Evolutionary conservation across 1,140 invertebrate species (phyloP).

Genomic region (Oreohelix idahoensis): DNA sequence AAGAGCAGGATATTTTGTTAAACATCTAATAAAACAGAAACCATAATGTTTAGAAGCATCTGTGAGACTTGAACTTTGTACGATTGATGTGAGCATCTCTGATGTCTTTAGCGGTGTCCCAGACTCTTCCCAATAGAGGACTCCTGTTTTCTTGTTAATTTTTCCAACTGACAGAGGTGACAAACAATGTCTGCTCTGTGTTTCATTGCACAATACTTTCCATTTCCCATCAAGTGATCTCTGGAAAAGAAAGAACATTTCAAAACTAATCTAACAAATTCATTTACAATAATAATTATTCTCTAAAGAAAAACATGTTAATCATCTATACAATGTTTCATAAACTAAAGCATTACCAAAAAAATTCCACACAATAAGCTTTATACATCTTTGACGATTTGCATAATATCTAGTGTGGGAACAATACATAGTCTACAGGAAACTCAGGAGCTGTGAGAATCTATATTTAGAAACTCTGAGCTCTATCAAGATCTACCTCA

Average conservation of each 20-base stretch:
- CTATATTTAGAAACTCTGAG: too few species aligned
- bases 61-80: not conserved
- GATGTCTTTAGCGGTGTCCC: slow-evolving; percentile 2
- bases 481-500: too few species aligned
- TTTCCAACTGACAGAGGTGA: not conserved
- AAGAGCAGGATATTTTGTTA: slow-evolving; percentile 10
- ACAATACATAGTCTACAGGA: too few species aligned
- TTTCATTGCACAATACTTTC: slow-evolving; percentile 17
- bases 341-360: too few species aligned
- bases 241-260: slow-evolving; percentile 12
- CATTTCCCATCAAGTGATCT: not conserved
- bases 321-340: too few species aligned
- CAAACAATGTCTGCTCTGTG: not conserved
- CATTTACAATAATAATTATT: too few species aligned
- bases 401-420: too few species aligned
- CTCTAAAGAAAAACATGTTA: too few species aligned
- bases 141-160: slow-evolving; percentile 15
- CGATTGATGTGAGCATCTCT: slow-evolving; percentile 13
- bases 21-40: slow-evolving; percentile 42
- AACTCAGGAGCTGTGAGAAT: too few species aligned
- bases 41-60: slow-evolving; percentile 37
- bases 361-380: too few species aligned
- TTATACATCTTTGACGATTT: too few species aligned
- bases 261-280: too few species aligned
- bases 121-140: slow-evolving; percentile 24